Conservation (phyloP, 2,797 vertebrate genomes). For the Oceanodroma leucorhoa region DNA sequence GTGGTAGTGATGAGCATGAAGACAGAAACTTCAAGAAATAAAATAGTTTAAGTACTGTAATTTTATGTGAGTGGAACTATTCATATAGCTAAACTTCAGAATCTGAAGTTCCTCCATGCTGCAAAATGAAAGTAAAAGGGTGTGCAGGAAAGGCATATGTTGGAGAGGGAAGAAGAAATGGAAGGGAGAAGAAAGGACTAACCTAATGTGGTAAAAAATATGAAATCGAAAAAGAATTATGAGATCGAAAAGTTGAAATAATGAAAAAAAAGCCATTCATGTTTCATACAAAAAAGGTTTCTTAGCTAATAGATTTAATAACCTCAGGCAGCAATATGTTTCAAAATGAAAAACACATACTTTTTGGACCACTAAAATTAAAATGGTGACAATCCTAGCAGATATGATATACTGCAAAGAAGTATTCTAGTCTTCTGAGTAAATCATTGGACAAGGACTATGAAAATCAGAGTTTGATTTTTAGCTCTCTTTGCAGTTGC, state of each 20-base stretch:
- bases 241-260: not conserved
- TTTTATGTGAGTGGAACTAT: not conserved
- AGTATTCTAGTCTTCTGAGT: not conserved
- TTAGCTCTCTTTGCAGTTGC: not conserved
- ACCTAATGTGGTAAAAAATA: not conserved
- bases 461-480: not conserved
- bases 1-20: not conserved
- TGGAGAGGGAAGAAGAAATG: not conserved
- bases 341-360: not conserved
- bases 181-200: not conserved
- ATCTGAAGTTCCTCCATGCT: not conserved
- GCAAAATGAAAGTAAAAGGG: not conserved
- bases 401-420: not conserved
- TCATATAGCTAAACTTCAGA: not conserved
- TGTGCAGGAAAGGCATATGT: not conserved
- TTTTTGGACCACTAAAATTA: not conserved
- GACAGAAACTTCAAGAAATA: not conserved
- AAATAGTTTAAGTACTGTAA: not conserved
- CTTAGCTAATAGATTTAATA: not conserved
- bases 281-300: not conserved
- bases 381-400: not conserved
- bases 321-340: not conserved
- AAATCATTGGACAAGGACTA: not conserved
- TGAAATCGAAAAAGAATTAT: not conserved
- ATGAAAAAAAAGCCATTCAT: not conserved